A percentile compares a stretch with the other conserved stretches of the same genome.
These are phyloP conservation scores for Pteronotus mesoamericanus DNA, from an alignment of 2,797 vertebrate genomes.

Conservation along the genomic window DNA sequence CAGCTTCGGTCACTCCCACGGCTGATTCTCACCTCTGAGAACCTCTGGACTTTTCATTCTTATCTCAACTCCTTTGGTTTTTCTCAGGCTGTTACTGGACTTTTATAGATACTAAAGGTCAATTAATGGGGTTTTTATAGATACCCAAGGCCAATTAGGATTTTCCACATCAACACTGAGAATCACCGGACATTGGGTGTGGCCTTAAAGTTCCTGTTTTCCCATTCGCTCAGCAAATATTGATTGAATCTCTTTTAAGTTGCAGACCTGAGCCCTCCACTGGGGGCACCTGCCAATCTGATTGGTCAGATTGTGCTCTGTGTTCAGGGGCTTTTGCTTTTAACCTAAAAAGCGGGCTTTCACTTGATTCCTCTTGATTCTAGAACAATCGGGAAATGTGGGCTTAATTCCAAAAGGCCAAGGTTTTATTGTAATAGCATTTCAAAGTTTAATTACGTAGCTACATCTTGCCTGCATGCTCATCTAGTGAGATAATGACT, in stretches of 20 bases:
- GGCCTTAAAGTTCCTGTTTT: not conserved
- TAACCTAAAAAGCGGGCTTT: not conserved
- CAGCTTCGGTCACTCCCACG: not conserved
- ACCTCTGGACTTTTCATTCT: not conserved
- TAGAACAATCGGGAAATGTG: not conserved
- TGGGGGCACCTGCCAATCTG: not conserved
- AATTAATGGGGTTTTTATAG: not conserved
- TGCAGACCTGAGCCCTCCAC: not conserved
- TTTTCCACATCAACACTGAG: not conserved
- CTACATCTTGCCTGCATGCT: not conserved
- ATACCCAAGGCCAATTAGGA: not conserved
- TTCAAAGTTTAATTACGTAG: slow-evolving; percentile 4
- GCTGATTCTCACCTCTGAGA: not conserved
- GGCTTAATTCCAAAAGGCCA: slow-evolving; percentile 20
- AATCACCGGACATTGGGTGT: not conserved
- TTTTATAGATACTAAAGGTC: not conserved
- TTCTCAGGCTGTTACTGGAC: not conserved
- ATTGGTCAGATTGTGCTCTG: not conserved
- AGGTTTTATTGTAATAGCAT: slow-evolving; percentile 18
- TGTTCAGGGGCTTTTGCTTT: not conserved
- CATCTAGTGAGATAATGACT: not conserved
- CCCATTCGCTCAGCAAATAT: not conserved
- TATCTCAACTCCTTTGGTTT: not conserved
- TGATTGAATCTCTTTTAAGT: not conserved
- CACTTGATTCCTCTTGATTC: not conserved